Base-by-base conservation (phyloP, 2,888 invertebrate genomes). In the Galeruca laticollis region DNA sequence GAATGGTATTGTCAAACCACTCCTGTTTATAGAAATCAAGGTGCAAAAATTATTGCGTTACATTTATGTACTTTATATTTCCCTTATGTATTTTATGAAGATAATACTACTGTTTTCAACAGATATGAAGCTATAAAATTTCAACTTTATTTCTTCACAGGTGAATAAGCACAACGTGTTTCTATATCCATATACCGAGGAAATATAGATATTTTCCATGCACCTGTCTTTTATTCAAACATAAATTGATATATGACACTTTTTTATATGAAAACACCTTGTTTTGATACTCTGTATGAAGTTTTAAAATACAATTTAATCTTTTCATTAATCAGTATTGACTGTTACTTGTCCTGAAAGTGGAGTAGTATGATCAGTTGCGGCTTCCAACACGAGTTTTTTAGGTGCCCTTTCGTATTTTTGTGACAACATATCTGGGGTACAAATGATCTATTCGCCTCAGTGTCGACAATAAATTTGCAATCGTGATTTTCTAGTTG, bases 21-120 rank as follows among this genome's bases (percentile, higher is more conserved):
- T 69, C 75, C 75, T 70, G 68, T 52, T 73, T 73, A 71, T 69
- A 71, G 73, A 73, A 75, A 75, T 73, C 73, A 70, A 69, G 65
- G 68, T 69, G 73, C 62, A 75, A 73, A 75, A 75, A 75, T 71
- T 67, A 65, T 70, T 56, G 40, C 56, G 69, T 61, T 64, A 64
- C 54, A 60, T 69, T 69, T 74, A 68, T 70, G 67, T 70, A 60
- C 65, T 62, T 69, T 74, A 71, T 69, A 72, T 71, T 72, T 65
- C 37, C 59, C 69, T 74, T 65, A 66, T 75, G 69, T 73, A 75
- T 71, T 73, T 74, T 74, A 74, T 68, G 72, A 70, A 66, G 69
- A 60, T 68, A 67, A 63, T 68, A 71, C 74, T 75, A 75, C 74
- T 70, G 74, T 75, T 75, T 69, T 68, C 71, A 68, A 70, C 61